A percentile compares a stretch with the other conserved stretches of the same genome.
Evolutionary conservation across 1,140 invertebrate genomes (phyloP).

Genomic region (Neotoxoptera formosana): DNA sequence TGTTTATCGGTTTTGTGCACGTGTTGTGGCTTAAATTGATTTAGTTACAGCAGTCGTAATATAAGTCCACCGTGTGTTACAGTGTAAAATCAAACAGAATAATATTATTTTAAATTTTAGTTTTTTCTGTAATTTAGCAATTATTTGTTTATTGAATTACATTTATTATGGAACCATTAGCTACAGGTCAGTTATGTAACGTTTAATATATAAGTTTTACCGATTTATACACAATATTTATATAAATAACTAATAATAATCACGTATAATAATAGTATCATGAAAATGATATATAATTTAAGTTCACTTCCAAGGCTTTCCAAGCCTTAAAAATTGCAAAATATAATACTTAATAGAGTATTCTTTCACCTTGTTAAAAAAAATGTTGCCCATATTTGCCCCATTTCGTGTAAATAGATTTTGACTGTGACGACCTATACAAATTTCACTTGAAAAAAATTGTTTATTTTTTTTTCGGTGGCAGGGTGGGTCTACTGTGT

Average conservation of each 20-base stretch:
- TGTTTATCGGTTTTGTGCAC: not conserved
- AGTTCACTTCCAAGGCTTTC: no score
- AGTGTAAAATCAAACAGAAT: not conserved
- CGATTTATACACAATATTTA: no score
- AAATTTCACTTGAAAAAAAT: not conserved
- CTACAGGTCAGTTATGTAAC: slow-evolving; percentile 15
- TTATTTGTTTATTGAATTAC: not conserved
- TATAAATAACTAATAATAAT: no score
- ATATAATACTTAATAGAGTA: not conserved
- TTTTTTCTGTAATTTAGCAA: slow-evolving; percentile 13
- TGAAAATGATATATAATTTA: no score
- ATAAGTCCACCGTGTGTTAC: not conserved
- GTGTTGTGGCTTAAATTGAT: slow-evolving; percentile 11
- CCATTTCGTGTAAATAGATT: not conserved
- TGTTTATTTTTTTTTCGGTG: not conserved
- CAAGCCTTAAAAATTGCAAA: not conserved
- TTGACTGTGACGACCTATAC: not conserved
- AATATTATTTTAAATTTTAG: not conserved
- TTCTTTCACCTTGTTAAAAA: not conserved
- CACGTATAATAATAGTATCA: no score
- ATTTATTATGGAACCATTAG: slow-evolving; percentile 15
- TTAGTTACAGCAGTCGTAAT: slow-evolving; percentile 13
- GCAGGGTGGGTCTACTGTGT: no score
- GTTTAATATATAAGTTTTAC: not conserved
- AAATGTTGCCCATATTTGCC: not conserved